A percentile compares a stretch with the other conserved stretches of the same genome.
phyloP scores from a whole-genome alignment of 2,797 vertebrate genomes.

The Hephaestus fuliginosus region DNA sequence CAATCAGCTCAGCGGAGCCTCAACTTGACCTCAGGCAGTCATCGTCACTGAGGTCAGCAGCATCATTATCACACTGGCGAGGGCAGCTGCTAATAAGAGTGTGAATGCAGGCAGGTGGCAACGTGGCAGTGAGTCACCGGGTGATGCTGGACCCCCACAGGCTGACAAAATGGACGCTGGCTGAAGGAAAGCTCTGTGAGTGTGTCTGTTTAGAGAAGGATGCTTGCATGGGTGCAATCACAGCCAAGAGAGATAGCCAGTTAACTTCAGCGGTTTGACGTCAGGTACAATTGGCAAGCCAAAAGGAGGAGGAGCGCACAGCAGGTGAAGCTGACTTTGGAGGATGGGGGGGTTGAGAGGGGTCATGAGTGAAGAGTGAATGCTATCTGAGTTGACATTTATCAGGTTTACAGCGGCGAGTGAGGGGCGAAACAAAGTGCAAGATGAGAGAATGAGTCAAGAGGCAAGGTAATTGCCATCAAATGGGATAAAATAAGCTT shows the following conservation, averaged over 20 bases:
- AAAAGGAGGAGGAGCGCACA: constrained; percentile 6
- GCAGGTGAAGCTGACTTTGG: constrained; percentile 41
- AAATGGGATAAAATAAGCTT: constrained; percentile 66
- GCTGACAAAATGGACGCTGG: constrained; percentile 37
- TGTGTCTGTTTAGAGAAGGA: not conserved
- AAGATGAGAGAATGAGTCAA: constrained; percentile 62
- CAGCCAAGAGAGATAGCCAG: constrained; percentile 23
- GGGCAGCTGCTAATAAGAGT: constrained; percentile 73
- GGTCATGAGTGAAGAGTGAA: constrained; percentile 8
- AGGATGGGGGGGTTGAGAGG: not conserved
- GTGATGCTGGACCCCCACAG: constrained; percentile 39
- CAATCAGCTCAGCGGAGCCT: constrained; percentile 40
- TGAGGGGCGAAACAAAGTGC: constrained; percentile 46
- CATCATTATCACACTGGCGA: constrained; percentile 54
- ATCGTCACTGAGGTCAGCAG: constrained; percentile 59
- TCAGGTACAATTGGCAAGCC: constrained; percentile 35
- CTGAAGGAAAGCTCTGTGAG: constrained; percentile 10
- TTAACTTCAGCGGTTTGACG: constrained; percentile 52
- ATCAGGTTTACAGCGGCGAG: constrained; percentile 47
- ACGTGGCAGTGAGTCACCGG: constrained; percentile 65
- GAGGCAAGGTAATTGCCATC: constrained; percentile 60
- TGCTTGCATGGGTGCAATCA: constrained; percentile 2
- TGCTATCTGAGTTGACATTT: constrained; percentile 65
- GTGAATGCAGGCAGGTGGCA: constrained; percentile 48
- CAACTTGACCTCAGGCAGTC: constrained; percentile 57